A percentile compares a stretch with the other conserved stretches of the same genome.
Conservation (phyloP, 2,888 invertebrate species). For the Drosophila cracens region DNA sequence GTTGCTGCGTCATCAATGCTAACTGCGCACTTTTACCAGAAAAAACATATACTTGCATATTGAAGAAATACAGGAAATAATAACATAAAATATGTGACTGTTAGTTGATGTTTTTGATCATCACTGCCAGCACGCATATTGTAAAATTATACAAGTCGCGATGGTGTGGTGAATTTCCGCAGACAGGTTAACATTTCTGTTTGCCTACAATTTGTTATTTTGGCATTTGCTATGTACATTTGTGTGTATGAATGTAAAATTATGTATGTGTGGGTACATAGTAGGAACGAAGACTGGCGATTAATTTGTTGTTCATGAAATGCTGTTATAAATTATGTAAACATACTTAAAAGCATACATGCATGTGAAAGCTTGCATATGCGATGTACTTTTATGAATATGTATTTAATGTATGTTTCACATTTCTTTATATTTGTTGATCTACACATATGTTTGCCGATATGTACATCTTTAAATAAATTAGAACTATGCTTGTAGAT, state of each 20-base stretch:
- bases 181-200: slow-evolving; percentile 58
- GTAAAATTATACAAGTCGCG: slow-evolving; percentile 30
- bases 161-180: slow-evolving; percentile 62
- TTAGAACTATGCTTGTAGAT: background rate
- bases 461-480: background rate
- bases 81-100: slow-evolving; percentile 18
- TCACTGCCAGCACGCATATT: slow-evolving; percentile 26
- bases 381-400: background rate
- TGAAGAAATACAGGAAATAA: slow-evolving; percentile 16
- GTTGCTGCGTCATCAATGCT: slow-evolving; percentile 80
- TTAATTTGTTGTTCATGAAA: slow-evolving; percentile 21
- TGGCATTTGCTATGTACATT: slow-evolving; percentile 1
- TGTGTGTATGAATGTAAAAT: background rate
- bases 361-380: background rate
- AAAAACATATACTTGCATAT: slow-evolving; percentile 15
- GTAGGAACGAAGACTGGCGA: slow-evolving; percentile 13
- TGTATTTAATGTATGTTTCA: background rate
- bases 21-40: slow-evolving; percentile 72
- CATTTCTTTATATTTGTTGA: background rate
- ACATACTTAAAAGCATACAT: background rate
- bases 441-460: background rate
- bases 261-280: background rate
- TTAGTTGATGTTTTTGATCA: slow-evolving; percentile 25
- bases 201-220: slow-evolving; percentile 48
- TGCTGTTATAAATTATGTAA: slow-evolving; percentile 10